These are phyloP conservation scores for Callosobruchus maculatus DNA, from an alignment of 2,888 invertebrate species.

Conservation along the genomic window DNA sequence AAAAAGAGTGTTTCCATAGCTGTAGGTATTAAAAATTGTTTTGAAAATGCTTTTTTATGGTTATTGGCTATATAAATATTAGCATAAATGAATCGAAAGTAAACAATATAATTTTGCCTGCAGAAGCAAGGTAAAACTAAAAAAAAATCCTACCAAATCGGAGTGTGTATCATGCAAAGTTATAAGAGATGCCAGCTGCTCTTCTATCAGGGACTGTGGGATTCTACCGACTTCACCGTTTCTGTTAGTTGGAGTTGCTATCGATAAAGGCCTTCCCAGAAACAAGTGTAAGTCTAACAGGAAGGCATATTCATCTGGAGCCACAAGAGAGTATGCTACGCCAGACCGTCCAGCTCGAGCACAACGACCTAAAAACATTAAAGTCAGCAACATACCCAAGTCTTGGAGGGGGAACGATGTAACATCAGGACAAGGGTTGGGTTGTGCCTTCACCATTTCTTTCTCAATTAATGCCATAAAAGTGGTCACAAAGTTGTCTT, in stretches of 20 bases:
- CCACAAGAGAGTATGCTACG: slow-evolving; percentile 85
- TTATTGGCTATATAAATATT: too few relatives aligned
- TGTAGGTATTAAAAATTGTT: too few relatives aligned
- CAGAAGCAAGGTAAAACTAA: slow-evolving; percentile 11
- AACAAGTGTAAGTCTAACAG: slow-evolving; percentile 94
- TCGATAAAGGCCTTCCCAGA: slow-evolving; percentile 71
- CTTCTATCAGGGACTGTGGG: slow-evolving; percentile 79
- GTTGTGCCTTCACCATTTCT: too few relatives aligned
- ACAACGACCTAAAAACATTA: slow-evolving; percentile 66
- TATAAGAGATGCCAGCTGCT: slow-evolving; percentile 73
- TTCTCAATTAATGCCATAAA: too few relatives aligned
- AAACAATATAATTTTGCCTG: too few relatives aligned
- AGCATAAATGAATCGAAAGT: too few relatives aligned
- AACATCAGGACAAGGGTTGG: too few relatives aligned
- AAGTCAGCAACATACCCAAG: too few relatives aligned
- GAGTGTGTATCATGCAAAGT: slow-evolving; percentile 68
- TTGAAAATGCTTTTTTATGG: too few relatives aligned
- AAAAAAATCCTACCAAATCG: slow-evolving; percentile 64
- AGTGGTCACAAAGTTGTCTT: too few relatives aligned
- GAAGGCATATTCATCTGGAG: slow-evolving; percentile 88
- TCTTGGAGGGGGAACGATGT: too few relatives aligned
- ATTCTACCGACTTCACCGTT: slow-evolving; percentile 72
- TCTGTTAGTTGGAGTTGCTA: slow-evolving; percentile 47
- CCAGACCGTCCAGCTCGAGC: slow-evolving; percentile 93
- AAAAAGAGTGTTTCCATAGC: too few relatives aligned